Evolutionary conservation across 1,140 invertebrate genomes (phyloP).

Genomic region (Nasonia giraulti): DNA sequence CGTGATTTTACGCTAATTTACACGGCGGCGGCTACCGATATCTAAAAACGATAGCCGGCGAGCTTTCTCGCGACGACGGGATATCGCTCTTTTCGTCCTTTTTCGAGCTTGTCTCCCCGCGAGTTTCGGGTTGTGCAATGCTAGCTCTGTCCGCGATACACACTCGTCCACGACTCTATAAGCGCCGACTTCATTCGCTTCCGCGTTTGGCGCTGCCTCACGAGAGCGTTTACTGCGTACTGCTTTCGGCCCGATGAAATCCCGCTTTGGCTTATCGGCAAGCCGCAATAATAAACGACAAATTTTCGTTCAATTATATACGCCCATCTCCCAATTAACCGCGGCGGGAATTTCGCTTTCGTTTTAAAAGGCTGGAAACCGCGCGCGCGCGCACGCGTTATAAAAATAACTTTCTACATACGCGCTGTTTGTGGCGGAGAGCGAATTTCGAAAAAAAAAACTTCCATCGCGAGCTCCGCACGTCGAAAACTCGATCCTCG

Average conservation of each 20-base stretch:
- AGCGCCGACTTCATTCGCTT: too few species aligned
- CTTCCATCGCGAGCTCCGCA: not conserved
- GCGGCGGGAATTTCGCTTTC: slow-evolving; percentile 38
- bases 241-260: too few species aligned
- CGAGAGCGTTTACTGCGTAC: too few species aligned
- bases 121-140: too few species aligned
- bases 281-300: not conserved
- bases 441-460: not conserved
- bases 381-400: not conserved
- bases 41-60: not conserved
- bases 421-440: not conserved
- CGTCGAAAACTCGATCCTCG: too few species aligned
- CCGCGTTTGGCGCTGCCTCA: too few species aligned
- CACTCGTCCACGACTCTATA: too few species aligned
- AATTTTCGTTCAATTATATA: not conserved
- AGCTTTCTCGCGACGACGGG: not conserved
- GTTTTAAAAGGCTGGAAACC: not conserved
- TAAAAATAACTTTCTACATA: slow-evolving; percentile 39
- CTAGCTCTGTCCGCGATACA: too few species aligned
- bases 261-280: too few species aligned
- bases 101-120: not conserved
- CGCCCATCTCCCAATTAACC: not conserved
- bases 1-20: slow-evolving; percentile 40
- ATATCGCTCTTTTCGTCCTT: not conserved
- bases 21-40: not conserved